Base-by-base conservation (phyloP, 2,797 vertebrate genomes). In the Myripristis jacobus region DNA sequence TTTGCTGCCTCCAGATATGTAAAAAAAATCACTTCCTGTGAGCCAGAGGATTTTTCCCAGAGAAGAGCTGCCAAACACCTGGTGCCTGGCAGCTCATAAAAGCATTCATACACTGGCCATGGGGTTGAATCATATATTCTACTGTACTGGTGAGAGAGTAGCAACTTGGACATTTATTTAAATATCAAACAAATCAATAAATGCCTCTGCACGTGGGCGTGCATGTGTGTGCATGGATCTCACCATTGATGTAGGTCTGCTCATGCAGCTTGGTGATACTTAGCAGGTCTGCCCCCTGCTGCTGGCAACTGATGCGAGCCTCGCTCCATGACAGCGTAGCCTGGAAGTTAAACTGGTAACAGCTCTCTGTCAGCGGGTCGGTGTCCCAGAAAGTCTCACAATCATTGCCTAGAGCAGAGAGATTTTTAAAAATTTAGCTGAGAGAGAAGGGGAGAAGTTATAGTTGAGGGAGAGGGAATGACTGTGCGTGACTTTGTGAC, bases 261-360 rank as follows among this genome's bases (percentile, higher is more conserved):
- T 99, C 98, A 0, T 98, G 95, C 82, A 99, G 95, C 89, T 97
- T 97, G 0, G 94, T 97, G 94, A 99, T 95, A 92, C 98, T 99
- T 4, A 99, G 94, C 81, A 99, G 93, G 75, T 97, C 96, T 0
- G 98, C 95, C 13, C 95, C 96, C 88, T 99, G 98, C 90, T 99
- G 97, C 85, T 96, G 94, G 11, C 98, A 99, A 77, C 98, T 99
- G 90, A 95, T 95, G 87, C 96, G 96, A 19, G 98, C 97, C 85
- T 99, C 97, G 24, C 91, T 93, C 98, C 98, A 99, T 0, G 97
- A 97, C 83, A 99, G 90, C 0, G 96, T 96, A 0, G 97, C 96
- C 92, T 98, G 96, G 91, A 98, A 97, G 91, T 99, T 99, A 86
- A 99, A 99, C 94, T 99, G 98, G 94, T 99, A 99, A 90, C 98